phyloP scores from a whole-genome alignment of 2,113 vertebrate species.

The Theropithecus gelada region DNA sequence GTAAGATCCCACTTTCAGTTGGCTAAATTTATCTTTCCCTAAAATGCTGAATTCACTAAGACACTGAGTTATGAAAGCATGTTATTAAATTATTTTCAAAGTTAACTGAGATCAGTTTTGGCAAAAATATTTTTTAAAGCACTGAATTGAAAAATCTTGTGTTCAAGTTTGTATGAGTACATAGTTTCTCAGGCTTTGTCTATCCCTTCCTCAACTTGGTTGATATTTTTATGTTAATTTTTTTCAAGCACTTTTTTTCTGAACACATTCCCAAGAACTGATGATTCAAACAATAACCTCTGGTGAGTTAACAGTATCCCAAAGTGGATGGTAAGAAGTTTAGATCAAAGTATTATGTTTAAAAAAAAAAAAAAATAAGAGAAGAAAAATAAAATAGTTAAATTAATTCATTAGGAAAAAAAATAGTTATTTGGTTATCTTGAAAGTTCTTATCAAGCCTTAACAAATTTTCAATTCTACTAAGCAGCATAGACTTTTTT shows the following conservation, averaged over 20 bases:
- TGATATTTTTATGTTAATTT: not conserved
- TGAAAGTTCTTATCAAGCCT: not conserved
- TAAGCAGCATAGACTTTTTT: not conserved
- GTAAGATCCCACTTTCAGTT: not conserved
- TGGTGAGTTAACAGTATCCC: not conserved
- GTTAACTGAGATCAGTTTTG: not conserved
- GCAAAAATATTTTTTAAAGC: not conserved
- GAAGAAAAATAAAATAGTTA: not conserved
- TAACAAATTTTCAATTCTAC: not conserved
- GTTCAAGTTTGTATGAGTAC: not conserved
- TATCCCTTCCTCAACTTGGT: not conserved
- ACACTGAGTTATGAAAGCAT: not conserved
- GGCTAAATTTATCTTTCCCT: not conserved
- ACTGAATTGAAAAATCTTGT: not conserved
- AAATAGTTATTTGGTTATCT: not conserved
- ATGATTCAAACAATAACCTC: not conserved
- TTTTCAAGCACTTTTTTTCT: not conserved
- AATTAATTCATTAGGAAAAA: not conserved
- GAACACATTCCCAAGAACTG: not conserved
- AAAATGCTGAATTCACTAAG: not conserved
- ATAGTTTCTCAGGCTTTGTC: not conserved
- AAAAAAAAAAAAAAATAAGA: not conserved
- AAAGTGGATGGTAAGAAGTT: not conserved
- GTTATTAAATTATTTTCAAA: constrained; percentile 26
- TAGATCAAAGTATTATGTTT: not conserved